Percentiles rank a stretch among this genome's conserved stretches.
These are phyloP conservation scores for Drosophila lacicola DNA, from an alignment of 2,888 invertebrate genomes.

Conservation along the genomic window DNA sequence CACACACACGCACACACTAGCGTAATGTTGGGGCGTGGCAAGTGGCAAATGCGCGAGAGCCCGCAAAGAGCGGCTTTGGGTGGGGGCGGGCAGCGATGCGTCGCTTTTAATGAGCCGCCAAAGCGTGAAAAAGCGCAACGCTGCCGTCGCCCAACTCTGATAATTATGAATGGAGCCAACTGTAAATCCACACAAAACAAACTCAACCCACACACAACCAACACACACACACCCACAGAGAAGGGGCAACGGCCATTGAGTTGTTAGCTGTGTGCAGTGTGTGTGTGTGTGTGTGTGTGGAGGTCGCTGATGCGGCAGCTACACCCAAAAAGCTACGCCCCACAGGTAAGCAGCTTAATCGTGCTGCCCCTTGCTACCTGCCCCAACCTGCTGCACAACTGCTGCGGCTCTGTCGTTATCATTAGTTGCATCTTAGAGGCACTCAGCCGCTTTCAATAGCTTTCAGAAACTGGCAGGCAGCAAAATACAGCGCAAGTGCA, in stretches of 20 bases:
- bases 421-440: constrained; percentile 82
- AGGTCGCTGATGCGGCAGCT: constrained; percentile 72
- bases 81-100: constrained; percentile 23
- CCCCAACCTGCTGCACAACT: neutral
- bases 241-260: constrained; percentile 66
- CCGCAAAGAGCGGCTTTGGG: constrained; percentile 7
- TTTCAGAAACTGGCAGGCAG: constrained; percentile 51
- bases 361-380: constrained; percentile 27
- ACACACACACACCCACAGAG: constrained; percentile 14
- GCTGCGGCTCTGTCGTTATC: constrained; percentile 58
- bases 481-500: constrained; percentile 47
- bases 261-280: constrained; percentile 53
- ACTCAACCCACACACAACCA: constrained; percentile 68
- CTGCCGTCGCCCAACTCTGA: constrained; percentile 51
- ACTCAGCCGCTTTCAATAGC: constrained; percentile 78
- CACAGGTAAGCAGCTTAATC: constrained; percentile 79
- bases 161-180: constrained; percentile 79
- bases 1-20: constrained; percentile 24
- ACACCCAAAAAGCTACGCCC: constrained; percentile 78
- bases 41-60: constrained; percentile 12
- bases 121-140: constrained; percentile 79
- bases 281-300: constrained; percentile 28
- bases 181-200: constrained; percentile 75
- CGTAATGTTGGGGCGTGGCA: constrained; percentile 53
- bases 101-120: constrained; percentile 76